Conservation (phyloP, 2,888 invertebrate species). For the Eilema sororculum region DNA sequence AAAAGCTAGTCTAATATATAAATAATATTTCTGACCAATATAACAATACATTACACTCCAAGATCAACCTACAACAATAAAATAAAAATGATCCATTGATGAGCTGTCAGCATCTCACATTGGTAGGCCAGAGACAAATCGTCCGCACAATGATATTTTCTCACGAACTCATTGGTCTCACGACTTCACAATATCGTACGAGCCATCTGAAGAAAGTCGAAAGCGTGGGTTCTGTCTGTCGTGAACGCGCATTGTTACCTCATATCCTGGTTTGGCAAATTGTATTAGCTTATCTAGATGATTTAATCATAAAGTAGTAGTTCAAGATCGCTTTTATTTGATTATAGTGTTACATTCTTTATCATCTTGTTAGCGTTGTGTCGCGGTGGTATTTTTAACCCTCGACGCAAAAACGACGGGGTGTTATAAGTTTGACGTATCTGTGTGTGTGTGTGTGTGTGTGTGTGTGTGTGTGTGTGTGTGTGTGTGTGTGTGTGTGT, state of each 20-base stretch:
- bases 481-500: too few relatives aligned
- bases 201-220: constrained; percentile 56
- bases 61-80: background rate
- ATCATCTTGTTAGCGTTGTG: too few relatives aligned
- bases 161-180: constrained; percentile 45
- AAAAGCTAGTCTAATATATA: too few relatives aligned
- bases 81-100: background rate
- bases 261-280: constrained; percentile 48
- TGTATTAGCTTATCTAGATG: background rate
- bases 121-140: background rate
- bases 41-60: background rate
- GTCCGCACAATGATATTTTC: constrained; percentile 26
- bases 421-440: too few relatives aligned
- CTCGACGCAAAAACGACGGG: too few relatives aligned
- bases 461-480: too few relatives aligned
- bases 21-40: background rate
- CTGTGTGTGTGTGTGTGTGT: too few relatives aligned
- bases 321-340: too few relatives aligned
- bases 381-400: too few relatives aligned
- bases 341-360: too few relatives aligned
- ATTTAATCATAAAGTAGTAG: background rate
- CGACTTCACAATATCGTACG: constrained; percentile 46
- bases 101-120: constrained; percentile 15
- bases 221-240: constrained; percentile 52
- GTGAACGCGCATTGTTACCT: constrained; percentile 48